Evolutionary conservation across 1,140 invertebrate genomes (phyloP), one percentile per base, ranked within the genome.

Genomic region (Drosophila kohkoa): DNA sequence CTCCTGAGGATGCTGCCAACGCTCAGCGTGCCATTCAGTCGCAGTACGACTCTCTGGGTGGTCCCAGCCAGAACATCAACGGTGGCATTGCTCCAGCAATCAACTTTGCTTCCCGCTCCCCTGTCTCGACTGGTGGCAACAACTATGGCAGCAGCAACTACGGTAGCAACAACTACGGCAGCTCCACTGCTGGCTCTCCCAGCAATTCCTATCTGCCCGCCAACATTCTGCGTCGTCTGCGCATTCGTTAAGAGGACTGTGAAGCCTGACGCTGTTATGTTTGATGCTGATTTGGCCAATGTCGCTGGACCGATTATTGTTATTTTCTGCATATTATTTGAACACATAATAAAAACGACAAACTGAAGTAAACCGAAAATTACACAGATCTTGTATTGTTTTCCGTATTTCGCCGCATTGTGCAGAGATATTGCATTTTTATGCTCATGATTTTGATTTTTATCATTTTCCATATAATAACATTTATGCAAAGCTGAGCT

Each of bases 401-500:
- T 66, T 75, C 43, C 35, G 46, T 68, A 43, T 76, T 68, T 75
- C 32, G 20, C 43, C 65, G 72, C 67, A 60, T 60, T 71, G 67
- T 68, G 68, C 52, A 54, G 51, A 52, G 64, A 55, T 88, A 77
- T 88, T 88, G 83, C 82, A 88, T 77, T 82, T 87, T 79, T 82
- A 87, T 87, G 82, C 72, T 65, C 78, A 70, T 38, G 52, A 55
- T 55, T 38, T 55, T 64, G 77, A 69, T 62, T 77, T 81, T 88
- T 78, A 88, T 88, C 49, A 87, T 70, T 80, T 82, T 83, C 69
- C 80, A 78, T 83, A 87, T 83, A 87, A 75, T 88, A 83, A 80
- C 83, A 80, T 83, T 88, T 88, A 88, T 87, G 83, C 83, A 87
- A 88, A 87, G 64, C 70, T 49, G 65, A 82, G 76, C 57, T 79